phyloP scores from a whole-genome alignment of 2,113 vertebrate genomes.

The Bufo bufo region DNA sequence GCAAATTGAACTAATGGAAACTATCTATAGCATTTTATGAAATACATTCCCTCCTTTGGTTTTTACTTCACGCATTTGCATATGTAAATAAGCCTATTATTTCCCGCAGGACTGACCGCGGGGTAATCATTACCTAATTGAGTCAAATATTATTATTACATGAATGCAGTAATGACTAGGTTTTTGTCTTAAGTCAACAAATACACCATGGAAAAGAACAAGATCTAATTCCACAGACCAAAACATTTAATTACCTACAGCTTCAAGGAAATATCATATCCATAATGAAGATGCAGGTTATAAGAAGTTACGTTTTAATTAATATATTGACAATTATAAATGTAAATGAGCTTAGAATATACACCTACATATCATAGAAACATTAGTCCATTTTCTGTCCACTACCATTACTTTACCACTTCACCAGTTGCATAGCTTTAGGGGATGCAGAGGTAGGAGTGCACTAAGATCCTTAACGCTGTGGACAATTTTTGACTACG shows the following conservation, averaged over 20 bases:
- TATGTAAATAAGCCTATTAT: conserved; percentile 17
- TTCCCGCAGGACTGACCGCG: conserved; percentile 1
- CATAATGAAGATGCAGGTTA: background rate
- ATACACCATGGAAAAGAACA: background rate
- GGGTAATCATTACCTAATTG: background rate
- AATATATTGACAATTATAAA: conserved; percentile 1
- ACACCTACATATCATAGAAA: too few species aligned
- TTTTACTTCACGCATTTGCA: background rate
- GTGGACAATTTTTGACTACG: too few species aligned
- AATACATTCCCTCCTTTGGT: too few species aligned
- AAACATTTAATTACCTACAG: conserved; percentile 15
- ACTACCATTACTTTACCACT: background rate
- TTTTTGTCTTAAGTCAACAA: background rate
- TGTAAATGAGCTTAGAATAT: too few species aligned
- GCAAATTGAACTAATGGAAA: conserved; percentile 30
- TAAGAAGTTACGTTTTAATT: background rate
- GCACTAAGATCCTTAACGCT: too few species aligned
- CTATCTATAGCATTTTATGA: background rate
- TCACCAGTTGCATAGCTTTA: background rate
- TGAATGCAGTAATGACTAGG: conserved; percentile 23
- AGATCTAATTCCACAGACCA: background rate
- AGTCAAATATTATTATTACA: conserved; percentile 24
- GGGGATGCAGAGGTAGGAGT: background rate
- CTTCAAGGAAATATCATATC: background rate
- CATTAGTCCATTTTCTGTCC: background rate